Percentiles rank a stretch among this genome's conserved stretches.
These are phyloP conservation scores for Pogonognathellus flavescens DNA, from an alignment of 1,140 invertebrate genomes.

Conservation along the genomic window DNA sequence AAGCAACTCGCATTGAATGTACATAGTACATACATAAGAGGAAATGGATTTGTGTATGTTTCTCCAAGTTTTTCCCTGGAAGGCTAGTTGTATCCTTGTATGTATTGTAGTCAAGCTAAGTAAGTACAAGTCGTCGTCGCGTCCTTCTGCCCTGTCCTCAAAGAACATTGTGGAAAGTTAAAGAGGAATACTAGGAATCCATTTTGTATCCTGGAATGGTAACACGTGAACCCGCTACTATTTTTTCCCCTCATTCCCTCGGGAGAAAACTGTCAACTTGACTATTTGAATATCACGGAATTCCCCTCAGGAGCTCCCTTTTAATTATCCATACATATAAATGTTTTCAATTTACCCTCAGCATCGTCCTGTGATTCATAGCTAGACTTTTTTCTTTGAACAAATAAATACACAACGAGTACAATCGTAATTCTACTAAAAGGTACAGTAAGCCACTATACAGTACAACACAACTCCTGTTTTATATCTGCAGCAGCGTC, in stretches of 20 bases:
- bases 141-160: slow-evolving; percentile 20
- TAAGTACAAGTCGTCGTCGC: slow-evolving; percentile 36
- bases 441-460: background rate
- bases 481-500: slow-evolving; percentile 12
- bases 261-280: slow-evolving; percentile 65
- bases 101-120: slow-evolving; percentile 11
- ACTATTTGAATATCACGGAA: slow-evolving; percentile 65
- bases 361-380: slow-evolving; percentile 6
- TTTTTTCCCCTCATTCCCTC: slow-evolving; percentile 56
- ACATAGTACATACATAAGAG: slow-evolving; percentile 25
- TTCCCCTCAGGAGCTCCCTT: slow-evolving; percentile 61
- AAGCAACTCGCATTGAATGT: slow-evolving; percentile 5
- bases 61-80: slow-evolving; percentile 44
- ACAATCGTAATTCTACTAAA: background rate
- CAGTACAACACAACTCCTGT: background rate
- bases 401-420: background rate
- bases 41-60: slow-evolving; percentile 47
- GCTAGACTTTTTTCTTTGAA: background rate
- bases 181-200: slow-evolving; percentile 34
- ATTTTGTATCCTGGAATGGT: slow-evolving; percentile 55
- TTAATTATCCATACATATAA: slow-evolving; percentile 65
- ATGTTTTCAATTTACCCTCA: slow-evolving; percentile 63
- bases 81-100: slow-evolving; percentile 30
- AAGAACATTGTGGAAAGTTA: slow-evolving; percentile 1
- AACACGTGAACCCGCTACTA: slow-evolving; percentile 57